A percentile compares a stretch with the other conserved stretches of the same genome.
Conservation (phyloP, 2,113 vertebrate genomes). For the Daboia siamensis region DNA sequence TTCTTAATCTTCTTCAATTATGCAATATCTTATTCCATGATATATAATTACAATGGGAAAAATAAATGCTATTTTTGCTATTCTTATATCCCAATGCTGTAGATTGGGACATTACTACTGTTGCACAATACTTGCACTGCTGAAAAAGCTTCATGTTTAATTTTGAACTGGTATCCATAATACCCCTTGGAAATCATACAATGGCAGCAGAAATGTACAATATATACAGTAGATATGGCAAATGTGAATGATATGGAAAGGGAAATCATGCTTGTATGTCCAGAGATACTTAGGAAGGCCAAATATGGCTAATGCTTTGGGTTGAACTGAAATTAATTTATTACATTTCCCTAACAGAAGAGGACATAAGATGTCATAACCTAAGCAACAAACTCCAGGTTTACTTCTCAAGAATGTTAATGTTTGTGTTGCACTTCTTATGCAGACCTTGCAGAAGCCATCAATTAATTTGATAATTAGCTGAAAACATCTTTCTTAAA, state of each 20-base stretch:
- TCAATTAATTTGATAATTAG: constrained; percentile 20
- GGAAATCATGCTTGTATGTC: neutral
- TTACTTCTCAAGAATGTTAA: constrained; percentile 1
- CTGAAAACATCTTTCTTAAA: neutral
- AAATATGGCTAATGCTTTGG: neutral
- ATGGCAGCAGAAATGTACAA: neutral
- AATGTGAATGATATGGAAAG: too few relatives aligned
- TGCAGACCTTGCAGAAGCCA: neutral
- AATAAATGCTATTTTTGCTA: neutral
- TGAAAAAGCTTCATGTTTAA: neutral
- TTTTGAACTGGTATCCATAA: neutral
- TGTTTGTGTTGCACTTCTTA: neutral
- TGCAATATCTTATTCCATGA: neutral
- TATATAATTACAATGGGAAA: neutral
- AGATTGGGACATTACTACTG: neutral
- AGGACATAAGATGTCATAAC: neutral
- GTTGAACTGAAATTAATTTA: neutral
- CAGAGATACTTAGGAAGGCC: neutral
- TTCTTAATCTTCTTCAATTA: neutral
- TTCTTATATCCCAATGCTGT: neutral
- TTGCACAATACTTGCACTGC: neutral
- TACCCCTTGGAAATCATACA: neutral
- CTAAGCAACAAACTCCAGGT: neutral
- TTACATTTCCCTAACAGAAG: neutral
- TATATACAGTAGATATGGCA: neutral